Conservation (phyloP, 2,113 vertebrate species). For the Amia ocellicauda region DNA sequence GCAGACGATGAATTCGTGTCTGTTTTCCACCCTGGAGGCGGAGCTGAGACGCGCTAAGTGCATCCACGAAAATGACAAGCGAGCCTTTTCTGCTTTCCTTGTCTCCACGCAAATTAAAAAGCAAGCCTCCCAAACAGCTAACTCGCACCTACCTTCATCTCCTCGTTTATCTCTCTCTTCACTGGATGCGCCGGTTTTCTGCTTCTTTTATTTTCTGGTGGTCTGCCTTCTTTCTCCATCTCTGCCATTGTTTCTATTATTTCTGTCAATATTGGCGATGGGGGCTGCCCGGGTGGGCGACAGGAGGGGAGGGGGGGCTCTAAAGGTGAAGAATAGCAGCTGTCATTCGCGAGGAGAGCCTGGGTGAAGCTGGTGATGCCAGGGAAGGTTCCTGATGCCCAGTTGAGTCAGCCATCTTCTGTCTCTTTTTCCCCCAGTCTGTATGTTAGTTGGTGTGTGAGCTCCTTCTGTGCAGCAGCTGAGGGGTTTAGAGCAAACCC, state of each 20-base stretch:
- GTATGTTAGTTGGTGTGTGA: constrained; percentile 62
- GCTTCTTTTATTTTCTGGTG: constrained; percentile 98
- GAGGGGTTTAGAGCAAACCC: constrained; percentile 70
- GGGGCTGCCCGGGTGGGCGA: constrained; percentile 25
- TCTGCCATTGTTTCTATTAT: constrained; percentile 91
- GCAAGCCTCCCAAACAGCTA: constrained; percentile 43
- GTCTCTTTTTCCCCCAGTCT: constrained; percentile 64
- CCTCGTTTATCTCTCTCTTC: constrained; percentile 96
- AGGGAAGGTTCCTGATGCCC: constrained; percentile 69
- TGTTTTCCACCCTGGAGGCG: constrained; percentile 61
- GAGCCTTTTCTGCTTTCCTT: constrained; percentile 44
- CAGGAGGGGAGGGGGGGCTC: constrained; percentile 55
- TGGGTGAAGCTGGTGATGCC: constrained; percentile 62
- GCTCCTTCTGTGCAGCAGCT: constrained; percentile 70
- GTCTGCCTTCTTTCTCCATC: constrained; percentile 98
- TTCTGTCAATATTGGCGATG: constrained; percentile 66
- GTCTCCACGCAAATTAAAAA: constrained; percentile 52
- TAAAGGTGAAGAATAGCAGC: constrained; percentile 67
- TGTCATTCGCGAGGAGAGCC: constrained; percentile 62
- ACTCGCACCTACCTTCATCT: constrained; percentile 89
- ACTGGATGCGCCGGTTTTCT: constrained; percentile 94
- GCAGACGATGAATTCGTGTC: constrained; percentile 57
- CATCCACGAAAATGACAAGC: constrained; percentile 61
- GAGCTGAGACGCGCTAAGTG: constrained; percentile 60
- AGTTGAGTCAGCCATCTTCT: constrained; percentile 88